A percentile compares a stretch with the other conserved stretches of the same genome.
phyloP scores from a whole-genome alignment of 2,888 invertebrate genomes.

The Podabrus alpinus region DNA sequence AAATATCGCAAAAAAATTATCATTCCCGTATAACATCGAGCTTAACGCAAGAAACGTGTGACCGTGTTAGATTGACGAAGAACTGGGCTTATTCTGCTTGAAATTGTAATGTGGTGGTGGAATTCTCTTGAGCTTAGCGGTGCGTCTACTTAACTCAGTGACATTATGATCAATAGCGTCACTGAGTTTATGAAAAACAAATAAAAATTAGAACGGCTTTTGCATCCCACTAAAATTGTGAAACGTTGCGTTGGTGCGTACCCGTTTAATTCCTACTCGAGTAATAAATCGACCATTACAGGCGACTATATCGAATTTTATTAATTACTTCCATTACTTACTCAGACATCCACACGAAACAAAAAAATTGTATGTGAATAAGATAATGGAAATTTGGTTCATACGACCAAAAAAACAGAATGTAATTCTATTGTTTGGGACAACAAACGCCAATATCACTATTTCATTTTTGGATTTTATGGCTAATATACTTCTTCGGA shows the following conservation, averaged over 20 bases:
- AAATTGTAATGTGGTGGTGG: constrained; percentile 18
- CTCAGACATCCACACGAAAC: too few species aligned
- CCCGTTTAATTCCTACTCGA: neutral
- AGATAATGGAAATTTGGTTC: too few species aligned
- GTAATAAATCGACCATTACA: neutral
- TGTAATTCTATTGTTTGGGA: too few species aligned
- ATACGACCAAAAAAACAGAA: too few species aligned
- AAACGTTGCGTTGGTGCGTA: neutral
- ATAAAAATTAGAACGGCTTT: constrained; percentile 7
- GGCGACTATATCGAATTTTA: neutral
- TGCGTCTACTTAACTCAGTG: constrained; percentile 16
- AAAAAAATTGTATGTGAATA: too few species aligned
- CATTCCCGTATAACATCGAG: constrained; percentile 18
- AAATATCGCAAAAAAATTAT: constrained; percentile 19
- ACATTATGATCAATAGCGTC: constrained; percentile 23
- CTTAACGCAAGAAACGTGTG: neutral
- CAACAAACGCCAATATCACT: too few species aligned
- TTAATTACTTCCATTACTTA: neutral
- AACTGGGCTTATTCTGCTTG: constrained; percentile 18
- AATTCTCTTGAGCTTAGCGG: constrained; percentile 22
- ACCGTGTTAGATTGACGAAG: constrained; percentile 15
- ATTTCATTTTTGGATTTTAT: too few species aligned
- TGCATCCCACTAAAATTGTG: neutral
- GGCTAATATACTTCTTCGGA: too few species aligned
- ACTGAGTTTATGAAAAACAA: neutral